Evolutionary conservation across 2,888 invertebrate genomes (phyloP).

Genomic region (Psylliodes chrysocephalus): DNA sequence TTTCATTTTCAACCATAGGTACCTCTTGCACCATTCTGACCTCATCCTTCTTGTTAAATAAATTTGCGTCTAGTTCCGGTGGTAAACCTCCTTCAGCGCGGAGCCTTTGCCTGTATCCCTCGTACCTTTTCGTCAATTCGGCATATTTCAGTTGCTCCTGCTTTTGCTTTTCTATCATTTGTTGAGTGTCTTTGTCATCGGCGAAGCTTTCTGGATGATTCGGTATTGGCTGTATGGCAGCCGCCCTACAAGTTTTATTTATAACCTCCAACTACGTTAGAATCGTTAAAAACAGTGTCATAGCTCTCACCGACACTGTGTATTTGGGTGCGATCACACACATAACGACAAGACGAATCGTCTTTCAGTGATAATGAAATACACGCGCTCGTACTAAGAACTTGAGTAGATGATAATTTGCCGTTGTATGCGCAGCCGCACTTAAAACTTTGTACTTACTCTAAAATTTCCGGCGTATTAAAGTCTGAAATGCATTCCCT

Average conservation of each 20-base stretch:
- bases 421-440: too few species aligned
- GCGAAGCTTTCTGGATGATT: constrained; percentile 12
- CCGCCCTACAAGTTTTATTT: too few species aligned
- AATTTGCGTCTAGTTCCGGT: background rate
- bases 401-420: background rate
- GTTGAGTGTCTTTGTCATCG: background rate
- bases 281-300: too few species aligned
- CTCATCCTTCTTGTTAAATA: background rate
- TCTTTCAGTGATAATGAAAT: too few species aligned
- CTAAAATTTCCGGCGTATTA: background rate
- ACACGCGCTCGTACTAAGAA: background rate
- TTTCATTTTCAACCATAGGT: too few species aligned
- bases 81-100: background rate
- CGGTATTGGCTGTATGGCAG: background rate
- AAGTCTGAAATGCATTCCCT: constrained; percentile 45
- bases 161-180: background rate
- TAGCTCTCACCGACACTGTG: too few species aligned
- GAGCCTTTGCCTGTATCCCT: background rate
- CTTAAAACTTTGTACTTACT: background rate
- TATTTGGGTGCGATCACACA: too few species aligned
- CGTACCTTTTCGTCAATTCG: background rate
- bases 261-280: too few species aligned
- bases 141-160: background rate
- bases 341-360: too few species aligned
- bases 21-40: too few species aligned